A percentile compares a stretch with the other conserved stretches of the same genome.
Conservation (phyloP, 2,113 vertebrate species). For the Festucalex cinctus region DNA sequence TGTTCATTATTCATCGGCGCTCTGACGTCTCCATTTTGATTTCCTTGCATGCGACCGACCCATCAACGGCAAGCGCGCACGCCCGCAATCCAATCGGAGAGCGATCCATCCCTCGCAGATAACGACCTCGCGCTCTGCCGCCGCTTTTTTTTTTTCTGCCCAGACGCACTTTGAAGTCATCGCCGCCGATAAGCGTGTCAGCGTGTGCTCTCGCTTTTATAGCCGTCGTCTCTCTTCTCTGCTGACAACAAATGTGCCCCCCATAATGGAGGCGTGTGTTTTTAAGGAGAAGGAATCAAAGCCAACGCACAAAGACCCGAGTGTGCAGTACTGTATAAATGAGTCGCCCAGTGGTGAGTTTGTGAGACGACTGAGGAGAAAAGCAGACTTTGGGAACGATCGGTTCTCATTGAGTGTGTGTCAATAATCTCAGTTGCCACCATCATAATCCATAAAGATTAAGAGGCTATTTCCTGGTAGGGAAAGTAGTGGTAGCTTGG, state of each 20-base stretch:
- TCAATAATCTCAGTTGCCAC: constrained; percentile 19
- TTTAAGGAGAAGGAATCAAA: constrained; percentile 10
- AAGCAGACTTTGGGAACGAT: constrained; percentile 44
- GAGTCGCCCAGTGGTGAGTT: constrained; percentile 30
- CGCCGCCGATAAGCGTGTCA: constrained; percentile 60
- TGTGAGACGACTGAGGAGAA: constrained; percentile 31
- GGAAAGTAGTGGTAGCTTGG: constrained; percentile 11
- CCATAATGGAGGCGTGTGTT: constrained; percentile 9
- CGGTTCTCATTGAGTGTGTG: constrained; percentile 28
- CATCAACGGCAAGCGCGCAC: constrained; percentile 39
- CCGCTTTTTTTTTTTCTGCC: constrained; percentile 15
- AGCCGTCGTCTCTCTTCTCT: constrained; percentile 29
- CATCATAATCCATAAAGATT: constrained; percentile 51
- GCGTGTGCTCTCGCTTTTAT: constrained; percentile 45
- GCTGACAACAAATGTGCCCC: constrained; percentile 3
- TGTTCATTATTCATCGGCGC: constrained; percentile 11
- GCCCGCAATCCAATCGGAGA: constrained; percentile 68
- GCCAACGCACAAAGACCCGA: constrained; percentile 29
- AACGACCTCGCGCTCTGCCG: constrained; percentile 58
- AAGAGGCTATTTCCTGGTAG: constrained; percentile 33
- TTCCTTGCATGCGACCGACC: constrained; percentile 41
- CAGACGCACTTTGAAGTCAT: constrained; percentile 68
- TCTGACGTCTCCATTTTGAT: constrained; percentile 60
- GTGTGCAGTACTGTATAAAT: constrained; percentile 35
- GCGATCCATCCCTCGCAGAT: constrained; percentile 75